phyloP scores from a whole-genome alignment of 2,888 invertebrate genomes.

The Cremastinae sp. region DNA sequence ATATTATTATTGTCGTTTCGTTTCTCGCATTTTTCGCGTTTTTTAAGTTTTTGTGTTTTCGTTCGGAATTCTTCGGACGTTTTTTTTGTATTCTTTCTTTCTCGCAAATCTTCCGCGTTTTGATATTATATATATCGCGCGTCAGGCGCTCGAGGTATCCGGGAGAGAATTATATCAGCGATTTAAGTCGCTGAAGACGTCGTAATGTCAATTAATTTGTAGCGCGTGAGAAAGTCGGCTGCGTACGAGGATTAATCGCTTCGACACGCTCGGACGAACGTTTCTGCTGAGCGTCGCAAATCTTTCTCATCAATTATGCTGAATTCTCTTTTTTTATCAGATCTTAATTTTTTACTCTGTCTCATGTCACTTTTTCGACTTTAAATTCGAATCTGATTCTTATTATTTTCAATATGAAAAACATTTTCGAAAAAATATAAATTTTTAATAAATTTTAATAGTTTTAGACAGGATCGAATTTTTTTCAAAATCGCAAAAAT shows the following conservation, averaged over 20 bases:
- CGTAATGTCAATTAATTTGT: slow-evolving; percentile 2
- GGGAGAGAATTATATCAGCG: background rate
- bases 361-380: slow-evolving; percentile 4
- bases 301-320: background rate
- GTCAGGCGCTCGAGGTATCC: background rate
- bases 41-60: slow-evolving; percentile 2
- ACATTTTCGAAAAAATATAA: background rate
- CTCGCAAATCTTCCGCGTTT: slow-evolving; percentile 39
- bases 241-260: slow-evolving; percentile 18
- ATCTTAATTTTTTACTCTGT: background rate
- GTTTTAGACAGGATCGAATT: too few relatives aligned
- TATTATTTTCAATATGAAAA: too few relatives aligned
- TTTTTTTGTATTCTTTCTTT: too few relatives aligned
- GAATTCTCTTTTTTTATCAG: background rate
- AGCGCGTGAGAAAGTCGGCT: background rate
- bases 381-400: too few relatives aligned
- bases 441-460: background rate
- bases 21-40: background rate
- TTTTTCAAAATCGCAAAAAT: background rate
- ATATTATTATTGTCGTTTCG: background rate
- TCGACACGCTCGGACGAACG: background rate
- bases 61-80: background rate
- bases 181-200: background rate
- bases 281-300: background rate
- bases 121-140: slow-evolving; percentile 13